phyloP scores from a whole-genome alignment of 2,113 vertebrate genomes.

The Acrocephalus arundinaceus region DNA sequence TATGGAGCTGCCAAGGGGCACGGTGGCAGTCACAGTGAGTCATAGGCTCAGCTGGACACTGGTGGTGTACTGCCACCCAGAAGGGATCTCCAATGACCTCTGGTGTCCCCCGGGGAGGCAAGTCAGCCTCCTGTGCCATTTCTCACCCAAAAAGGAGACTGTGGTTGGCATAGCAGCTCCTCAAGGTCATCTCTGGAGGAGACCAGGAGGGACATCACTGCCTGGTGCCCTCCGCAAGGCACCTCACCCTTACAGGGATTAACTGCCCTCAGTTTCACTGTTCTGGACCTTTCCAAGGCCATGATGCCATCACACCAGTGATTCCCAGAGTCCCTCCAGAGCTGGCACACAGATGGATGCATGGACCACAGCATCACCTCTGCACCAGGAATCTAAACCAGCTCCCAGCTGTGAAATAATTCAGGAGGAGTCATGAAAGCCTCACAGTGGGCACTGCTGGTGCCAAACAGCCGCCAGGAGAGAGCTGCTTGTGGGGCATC shows the following conservation, averaged over 20 bases:
- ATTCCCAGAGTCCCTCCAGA: neutral
- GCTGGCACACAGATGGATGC: neutral
- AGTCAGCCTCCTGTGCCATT: neutral
- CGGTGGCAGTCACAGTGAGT: rapidly evolving
- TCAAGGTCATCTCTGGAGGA: neutral
- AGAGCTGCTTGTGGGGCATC: neutral
- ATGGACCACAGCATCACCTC: neutral
- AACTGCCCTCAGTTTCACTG: neutral
- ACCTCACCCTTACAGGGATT: rapidly evolving
- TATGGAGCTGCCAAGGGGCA: neutral
- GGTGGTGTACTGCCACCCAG: rapidly evolving
- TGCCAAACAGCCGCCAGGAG: neutral
- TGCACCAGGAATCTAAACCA: neutral
- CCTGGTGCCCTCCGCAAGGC: neutral
- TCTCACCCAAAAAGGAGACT: neutral
- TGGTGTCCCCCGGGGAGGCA: neutral
- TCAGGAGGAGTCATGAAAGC: constrained; percentile 32
- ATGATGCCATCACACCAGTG: rapidly evolving
- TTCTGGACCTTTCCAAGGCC: neutral
- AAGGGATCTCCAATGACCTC: rapidly evolving
- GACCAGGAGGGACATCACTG: rapidly evolving
- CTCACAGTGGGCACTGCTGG: rapidly evolving
- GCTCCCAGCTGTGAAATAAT: constrained; percentile 14
- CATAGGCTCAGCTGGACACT: neutral
- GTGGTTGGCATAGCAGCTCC: neutral